phyloP scores from a whole-genome alignment of 1,140 invertebrate species.

The Apis mellifera region DNA sequence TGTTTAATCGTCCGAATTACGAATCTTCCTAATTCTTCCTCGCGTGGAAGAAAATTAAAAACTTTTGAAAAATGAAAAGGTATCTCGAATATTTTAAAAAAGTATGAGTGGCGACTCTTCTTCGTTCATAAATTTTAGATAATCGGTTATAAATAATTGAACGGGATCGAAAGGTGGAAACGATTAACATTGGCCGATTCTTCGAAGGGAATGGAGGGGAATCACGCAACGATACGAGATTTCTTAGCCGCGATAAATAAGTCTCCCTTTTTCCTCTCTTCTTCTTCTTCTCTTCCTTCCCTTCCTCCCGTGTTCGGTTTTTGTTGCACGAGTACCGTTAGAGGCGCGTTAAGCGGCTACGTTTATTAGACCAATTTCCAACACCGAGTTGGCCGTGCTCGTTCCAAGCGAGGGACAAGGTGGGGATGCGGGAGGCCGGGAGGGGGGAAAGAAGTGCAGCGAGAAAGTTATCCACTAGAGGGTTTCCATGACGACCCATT shows the following conservation, averaged over 20 bases:
- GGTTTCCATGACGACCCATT: slow-evolving; percentile 66
- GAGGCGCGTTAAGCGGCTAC: slow-evolving; percentile 48
- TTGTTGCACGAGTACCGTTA: slow-evolving; percentile 5
- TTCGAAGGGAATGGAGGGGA: slow-evolving; percentile 29
- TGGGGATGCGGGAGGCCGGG: no score
- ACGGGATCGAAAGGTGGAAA: slow-evolving; percentile 36
- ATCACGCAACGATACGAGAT: slow-evolving; percentile 49
- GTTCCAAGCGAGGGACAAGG: no score
- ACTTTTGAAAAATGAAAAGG: no score
- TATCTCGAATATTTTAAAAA: not conserved
- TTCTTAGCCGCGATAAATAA: slow-evolving; percentile 50
- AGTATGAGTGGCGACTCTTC: not conserved
- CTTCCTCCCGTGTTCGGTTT: not conserved
- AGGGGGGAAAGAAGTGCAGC: slow-evolving; percentile 37
- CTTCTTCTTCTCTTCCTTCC: not conserved
- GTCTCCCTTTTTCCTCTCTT: slow-evolving; percentile 29
- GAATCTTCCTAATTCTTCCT: no score
- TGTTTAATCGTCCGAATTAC: no score
- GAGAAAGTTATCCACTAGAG: slow-evolving; percentile 53
- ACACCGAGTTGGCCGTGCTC: slow-evolving; percentile 12
- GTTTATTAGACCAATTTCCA: slow-evolving; percentile 71
- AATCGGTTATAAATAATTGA: slow-evolving; percentile 33
- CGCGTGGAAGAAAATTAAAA: no score
- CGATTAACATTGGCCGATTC: slow-evolving; percentile 49
- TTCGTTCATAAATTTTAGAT: not conserved